phyloP scores from a whole-genome alignment of 1,140 invertebrate genomes.

The Bombyx mandarina region DNA sequence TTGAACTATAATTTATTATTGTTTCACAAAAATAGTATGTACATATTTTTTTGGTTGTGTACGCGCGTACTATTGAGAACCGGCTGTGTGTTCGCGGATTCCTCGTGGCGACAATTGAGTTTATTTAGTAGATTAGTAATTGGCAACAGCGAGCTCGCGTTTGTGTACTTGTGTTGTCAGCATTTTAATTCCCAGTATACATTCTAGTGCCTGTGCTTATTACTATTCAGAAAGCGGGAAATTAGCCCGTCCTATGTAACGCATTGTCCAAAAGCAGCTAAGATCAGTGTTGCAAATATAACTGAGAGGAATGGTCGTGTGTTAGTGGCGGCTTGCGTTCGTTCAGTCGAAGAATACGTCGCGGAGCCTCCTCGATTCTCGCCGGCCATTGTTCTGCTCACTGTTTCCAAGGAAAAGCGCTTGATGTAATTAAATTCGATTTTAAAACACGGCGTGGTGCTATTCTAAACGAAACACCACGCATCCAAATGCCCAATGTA shows the following conservation, averaged over 20 bases:
- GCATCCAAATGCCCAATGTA: too few species aligned
- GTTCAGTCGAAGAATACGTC: conserved; percentile 33
- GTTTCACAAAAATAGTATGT: too few species aligned
- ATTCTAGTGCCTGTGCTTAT: conserved; percentile 10
- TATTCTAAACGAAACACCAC: too few species aligned
- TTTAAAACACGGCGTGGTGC: too few species aligned
- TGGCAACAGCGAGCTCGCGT: too few species aligned
- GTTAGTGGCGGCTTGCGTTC: conserved; percentile 19
- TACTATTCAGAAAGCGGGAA: neutral
- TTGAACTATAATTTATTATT: too few species aligned
- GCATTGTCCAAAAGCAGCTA: conserved; percentile 5
- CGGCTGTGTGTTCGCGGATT: too few species aligned
- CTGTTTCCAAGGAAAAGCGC: conserved; percentile 19
- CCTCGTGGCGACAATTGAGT: too few species aligned
- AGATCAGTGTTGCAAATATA: conserved; percentile 21
- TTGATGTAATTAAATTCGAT: too few species aligned
- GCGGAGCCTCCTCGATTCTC: conserved; percentile 22
- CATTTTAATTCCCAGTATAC: conserved; percentile 11
- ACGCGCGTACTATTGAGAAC: too few species aligned
- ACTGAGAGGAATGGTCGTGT: conserved; percentile 17
- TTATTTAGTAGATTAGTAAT: conserved; percentile 8
- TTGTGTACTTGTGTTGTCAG: too few species aligned
- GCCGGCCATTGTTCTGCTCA: conserved; percentile 20
- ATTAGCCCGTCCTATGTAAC: conserved; percentile 20
- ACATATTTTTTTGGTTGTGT: too few species aligned